Percentiles rank a stretch among this genome's conserved stretches.
phyloP scores from a whole-genome alignment of 2,113 vertebrate genomes.

The Monopterus albus region DNA sequence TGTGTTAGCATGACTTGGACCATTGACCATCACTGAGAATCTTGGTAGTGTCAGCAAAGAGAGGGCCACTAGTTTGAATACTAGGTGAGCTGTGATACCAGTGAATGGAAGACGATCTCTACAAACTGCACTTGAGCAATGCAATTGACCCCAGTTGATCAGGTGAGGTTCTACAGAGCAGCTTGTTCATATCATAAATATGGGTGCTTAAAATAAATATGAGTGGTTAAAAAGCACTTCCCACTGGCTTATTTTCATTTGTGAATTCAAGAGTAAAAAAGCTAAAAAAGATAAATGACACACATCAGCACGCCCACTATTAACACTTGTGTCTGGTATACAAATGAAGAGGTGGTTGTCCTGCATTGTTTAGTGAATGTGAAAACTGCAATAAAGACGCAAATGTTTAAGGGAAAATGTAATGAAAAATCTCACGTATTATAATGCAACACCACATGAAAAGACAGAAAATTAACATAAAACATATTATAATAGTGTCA shows the following conservation, averaged over 20 bases:
- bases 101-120: background rate
- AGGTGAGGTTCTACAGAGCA: background rate
- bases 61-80: background rate
- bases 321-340: conserved; percentile 2
- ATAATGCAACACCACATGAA: too few relatives aligned
- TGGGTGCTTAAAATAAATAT: too few relatives aligned
- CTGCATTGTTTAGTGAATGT: too few relatives aligned
- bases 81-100: background rate
- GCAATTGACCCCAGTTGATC: background rate
- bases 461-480: background rate
- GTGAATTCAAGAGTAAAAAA: conserved; percentile 11
- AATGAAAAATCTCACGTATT: too few relatives aligned
- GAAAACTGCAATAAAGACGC: too few relatives aligned
- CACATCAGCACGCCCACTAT: background rate
- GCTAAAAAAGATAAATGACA: too few relatives aligned
- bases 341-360: conserved; percentile 2
- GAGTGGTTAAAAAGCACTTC: too few relatives aligned
- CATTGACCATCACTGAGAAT: background rate
- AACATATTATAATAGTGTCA: too few relatives aligned
- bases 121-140: background rate
- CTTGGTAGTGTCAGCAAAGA: background rate
- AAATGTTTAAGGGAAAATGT: too few relatives aligned
- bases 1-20: background rate
- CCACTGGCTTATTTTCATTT: too few relatives aligned
- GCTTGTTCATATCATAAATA: too few relatives aligned